A percentile compares a stretch with the other conserved stretches of the same genome.
These are phyloP conservation scores for Metridium senile DNA, from an alignment of 92 coral and sea anemone species.

Conservation along the genomic window DNA sequence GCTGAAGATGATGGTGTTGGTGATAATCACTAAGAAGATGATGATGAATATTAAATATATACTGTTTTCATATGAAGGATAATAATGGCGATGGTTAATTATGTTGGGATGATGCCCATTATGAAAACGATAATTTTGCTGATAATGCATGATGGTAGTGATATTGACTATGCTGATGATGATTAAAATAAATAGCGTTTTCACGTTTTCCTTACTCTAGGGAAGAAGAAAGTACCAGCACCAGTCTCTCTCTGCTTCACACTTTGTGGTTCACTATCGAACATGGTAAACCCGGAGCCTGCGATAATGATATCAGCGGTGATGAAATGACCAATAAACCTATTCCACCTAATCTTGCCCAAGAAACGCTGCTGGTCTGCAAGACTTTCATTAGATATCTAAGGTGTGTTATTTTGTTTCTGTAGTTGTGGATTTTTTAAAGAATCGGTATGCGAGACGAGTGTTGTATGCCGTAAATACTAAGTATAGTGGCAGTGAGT, in stretches of 20 bases:
- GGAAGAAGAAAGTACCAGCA: conserved; percentile 9
- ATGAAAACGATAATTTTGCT: no score
- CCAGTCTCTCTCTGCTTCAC: conserved; percentile 48
- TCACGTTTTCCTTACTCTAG: background rate
- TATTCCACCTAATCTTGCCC: conserved; percentile 67
- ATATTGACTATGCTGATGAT: background rate
- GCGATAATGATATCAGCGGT: conserved; percentile 24
- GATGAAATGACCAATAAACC: conserved; percentile 35
- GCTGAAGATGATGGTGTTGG: background rate
- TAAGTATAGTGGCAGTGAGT: background rate
- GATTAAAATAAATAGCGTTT: no score
- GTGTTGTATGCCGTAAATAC: background rate
- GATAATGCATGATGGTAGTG: background rate
- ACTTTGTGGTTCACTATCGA: conserved; percentile 61
- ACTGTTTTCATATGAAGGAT: no score
- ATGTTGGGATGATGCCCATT: no score
- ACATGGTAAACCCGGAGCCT: conserved; percentile 38
- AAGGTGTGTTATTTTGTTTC: conserved; percentile 34
- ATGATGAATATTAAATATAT: no score
- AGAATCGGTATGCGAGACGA: background rate
- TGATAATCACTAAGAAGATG: background rate
- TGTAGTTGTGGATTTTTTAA: background rate
- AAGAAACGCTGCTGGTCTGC: conserved; percentile 64
- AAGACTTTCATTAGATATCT: conserved; percentile 57
- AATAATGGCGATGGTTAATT: no score